Percentiles rank a stretch among this genome's conserved stretches.
phyloP scores from a whole-genome alignment of 2,797 vertebrate genomes.

The Muraenolepis orangiensis region DNA sequence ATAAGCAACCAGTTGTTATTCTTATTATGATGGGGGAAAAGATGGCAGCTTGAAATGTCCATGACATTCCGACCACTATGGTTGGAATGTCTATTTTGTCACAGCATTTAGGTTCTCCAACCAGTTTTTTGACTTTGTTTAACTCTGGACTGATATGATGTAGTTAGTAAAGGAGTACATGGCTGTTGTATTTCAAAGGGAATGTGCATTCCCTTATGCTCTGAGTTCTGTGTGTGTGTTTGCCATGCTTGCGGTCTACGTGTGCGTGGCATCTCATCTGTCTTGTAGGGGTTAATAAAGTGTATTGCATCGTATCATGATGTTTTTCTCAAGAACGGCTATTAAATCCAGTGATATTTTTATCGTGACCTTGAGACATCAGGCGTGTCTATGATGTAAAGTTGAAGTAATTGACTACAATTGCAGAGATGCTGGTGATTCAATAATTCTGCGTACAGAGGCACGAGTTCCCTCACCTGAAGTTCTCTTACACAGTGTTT shows the following conservation, averaged over 20 bases:
- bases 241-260: background rate
- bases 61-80: too few species aligned
- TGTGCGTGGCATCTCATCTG: background rate
- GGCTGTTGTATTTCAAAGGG: background rate
- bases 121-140: background rate
- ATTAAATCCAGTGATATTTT: background rate
- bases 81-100: too few species aligned
- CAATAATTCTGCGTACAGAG: background rate
- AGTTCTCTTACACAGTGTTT: constrained; percentile 36
- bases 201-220: background rate
- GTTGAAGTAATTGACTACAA: background rate
- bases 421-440: background rate
- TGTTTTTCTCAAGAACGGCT: background rate
- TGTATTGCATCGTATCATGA: background rate
- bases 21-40: background rate
- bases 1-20: background rate
- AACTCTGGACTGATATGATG: background rate
- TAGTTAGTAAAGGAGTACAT: background rate
- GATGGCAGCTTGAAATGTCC: background rate
- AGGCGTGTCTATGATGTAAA: constrained; percentile 4
- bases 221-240: background rate
- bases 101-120: background rate
- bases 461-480: constrained; percentile 20
- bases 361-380: background rate
- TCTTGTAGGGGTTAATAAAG: background rate